Percentiles rank a stretch among this genome's conserved stretches.
phyloP scores from a whole-genome alignment of 2,888 invertebrate species.

The Drosophila tripunctata region DNA sequence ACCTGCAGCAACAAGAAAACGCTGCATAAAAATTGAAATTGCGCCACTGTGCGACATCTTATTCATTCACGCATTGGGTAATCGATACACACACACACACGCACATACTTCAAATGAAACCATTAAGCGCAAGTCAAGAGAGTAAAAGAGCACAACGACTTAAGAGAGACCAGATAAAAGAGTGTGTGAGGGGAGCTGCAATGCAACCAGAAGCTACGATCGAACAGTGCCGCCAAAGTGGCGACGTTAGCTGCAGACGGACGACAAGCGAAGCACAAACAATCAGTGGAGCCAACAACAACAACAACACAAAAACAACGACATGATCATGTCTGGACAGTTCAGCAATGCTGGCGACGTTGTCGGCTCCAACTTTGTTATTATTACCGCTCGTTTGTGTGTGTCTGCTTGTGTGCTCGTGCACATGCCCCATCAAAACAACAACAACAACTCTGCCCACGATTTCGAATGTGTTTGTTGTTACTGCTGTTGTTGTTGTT shows the following conservation, averaged over 20 bases:
- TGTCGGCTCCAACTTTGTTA: constrained; percentile 74
- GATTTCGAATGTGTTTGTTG: constrained; percentile 38
- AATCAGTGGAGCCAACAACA: constrained; percentile 49
- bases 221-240: constrained; percentile 74
- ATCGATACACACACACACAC: constrained; percentile 61
- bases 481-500: constrained; percentile 25
- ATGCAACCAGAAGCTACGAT: constrained; percentile 75
- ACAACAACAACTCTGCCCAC: constrained; percentile 50
- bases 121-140: constrained; percentile 68
- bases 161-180: constrained; percentile 7
- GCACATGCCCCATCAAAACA: constrained; percentile 52
- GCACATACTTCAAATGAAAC: constrained; percentile 62
- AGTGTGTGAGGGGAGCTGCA: constrained; percentile 22
- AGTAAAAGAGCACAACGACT: constrained; percentile 1
- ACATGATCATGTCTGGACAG: constrained; percentile 76
- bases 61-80: constrained; percentile 76
- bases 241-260: constrained; percentile 63
- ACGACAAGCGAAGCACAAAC: constrained; percentile 60
- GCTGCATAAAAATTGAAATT: not conserved
- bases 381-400: constrained; percentile 60
- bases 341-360: constrained; percentile 73
- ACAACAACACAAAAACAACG: constrained; percentile 38
- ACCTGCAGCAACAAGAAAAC: too few species aligned
- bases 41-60: constrained; percentile 46
- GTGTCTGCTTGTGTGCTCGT: constrained; percentile 31